phyloP scores from a whole-genome alignment of 1,140 invertebrate genomes.

The Zophobas atratus region DNA sequence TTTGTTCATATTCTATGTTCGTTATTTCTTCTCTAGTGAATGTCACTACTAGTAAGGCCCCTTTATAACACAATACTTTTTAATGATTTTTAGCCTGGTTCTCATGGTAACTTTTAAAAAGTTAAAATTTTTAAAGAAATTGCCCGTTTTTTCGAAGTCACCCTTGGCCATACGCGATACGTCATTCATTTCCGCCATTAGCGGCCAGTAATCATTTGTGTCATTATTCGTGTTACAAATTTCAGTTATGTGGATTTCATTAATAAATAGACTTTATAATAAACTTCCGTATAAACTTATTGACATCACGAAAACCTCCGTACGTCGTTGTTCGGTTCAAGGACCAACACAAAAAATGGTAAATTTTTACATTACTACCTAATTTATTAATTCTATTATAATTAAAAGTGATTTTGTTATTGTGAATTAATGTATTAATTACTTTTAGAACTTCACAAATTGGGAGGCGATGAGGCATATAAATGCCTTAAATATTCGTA shows the following conservation, averaged over 20 bases:
- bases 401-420: slow-evolving; percentile 21
- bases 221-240: slow-evolving; percentile 18
- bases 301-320: no score
- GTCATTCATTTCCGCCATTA: slow-evolving; percentile 1
- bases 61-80: no score
- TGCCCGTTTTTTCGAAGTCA: no score
- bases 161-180: background rate
- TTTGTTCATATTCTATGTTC: no score
- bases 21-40: no score
- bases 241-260: slow-evolving; percentile 20
- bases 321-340: no score
- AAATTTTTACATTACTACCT: background rate
- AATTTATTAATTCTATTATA: background rate
- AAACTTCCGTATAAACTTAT: no score
- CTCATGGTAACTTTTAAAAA: no score
- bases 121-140: no score
- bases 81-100: no score
- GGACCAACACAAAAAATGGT: background rate
- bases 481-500: slow-evolving; percentile 17
- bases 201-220: slow-evolving; percentile 10
- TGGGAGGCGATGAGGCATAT: slow-evolving; percentile 12
- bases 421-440: slow-evolving; percentile 18
- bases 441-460: slow-evolving; percentile 18
- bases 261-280: slow-evolving; percentile 4
- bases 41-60: no score